Evolutionary conservation across 37 sponge, comb jelly and placozoan species (phyloP).

Genomic region (Haliclona indistincta): DNA sequence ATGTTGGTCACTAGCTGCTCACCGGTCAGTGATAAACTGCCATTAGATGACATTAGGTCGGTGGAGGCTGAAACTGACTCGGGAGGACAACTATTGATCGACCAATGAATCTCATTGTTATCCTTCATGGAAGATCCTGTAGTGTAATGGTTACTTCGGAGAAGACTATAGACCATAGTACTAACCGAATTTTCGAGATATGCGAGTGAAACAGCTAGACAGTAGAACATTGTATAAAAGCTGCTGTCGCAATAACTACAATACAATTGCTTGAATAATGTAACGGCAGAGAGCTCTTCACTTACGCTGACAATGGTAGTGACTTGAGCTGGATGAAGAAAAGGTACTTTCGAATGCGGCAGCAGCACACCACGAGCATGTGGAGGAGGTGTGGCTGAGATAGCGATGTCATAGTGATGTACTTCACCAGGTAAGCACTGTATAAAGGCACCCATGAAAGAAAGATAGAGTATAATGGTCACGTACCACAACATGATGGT

Average conservation of each 20-base stretch:
- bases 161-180: background rate
- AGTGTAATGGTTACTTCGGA: too few relatives aligned
- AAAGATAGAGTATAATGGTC: background rate
- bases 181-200: background rate
- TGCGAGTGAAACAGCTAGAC: slow-evolving; percentile 37
- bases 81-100: too few relatives aligned
- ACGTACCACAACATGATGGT: background rate
- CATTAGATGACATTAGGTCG: too few relatives aligned
- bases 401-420: slow-evolving; percentile 42
- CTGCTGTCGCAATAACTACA: slow-evolving; percentile 62
- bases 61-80: too few relatives aligned
- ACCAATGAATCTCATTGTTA: too few relatives aligned
- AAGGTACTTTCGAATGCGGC: slow-evolving; percentile 52
- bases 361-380: too few relatives aligned
- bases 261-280: background rate
- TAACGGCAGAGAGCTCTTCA: background rate
- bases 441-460: background rate
- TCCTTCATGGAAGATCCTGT: too few relatives aligned
- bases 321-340: slow-evolving; percentile 50
- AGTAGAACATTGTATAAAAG: slow-evolving; percentile 56
- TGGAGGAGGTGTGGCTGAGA: background rate
- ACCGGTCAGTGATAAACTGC: too few relatives aligned
- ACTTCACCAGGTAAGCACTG: slow-evolving; percentile 39
- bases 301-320: slow-evolving; percentile 30
- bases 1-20: too few relatives aligned